Evolutionary conservation across 2,797 vertebrate species (phyloP).

Genomic region (Pangasius djambal): DNA sequence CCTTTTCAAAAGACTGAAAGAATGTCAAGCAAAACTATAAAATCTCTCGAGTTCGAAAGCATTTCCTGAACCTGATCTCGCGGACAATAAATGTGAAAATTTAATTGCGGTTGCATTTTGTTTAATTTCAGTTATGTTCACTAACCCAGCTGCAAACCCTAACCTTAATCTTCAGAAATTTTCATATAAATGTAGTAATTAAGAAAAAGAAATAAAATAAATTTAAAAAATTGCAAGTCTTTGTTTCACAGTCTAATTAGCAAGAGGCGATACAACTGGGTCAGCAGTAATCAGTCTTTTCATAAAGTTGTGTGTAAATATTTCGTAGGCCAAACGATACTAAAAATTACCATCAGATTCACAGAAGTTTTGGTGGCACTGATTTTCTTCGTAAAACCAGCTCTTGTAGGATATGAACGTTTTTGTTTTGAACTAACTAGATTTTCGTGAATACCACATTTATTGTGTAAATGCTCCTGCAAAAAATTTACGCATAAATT

Average conservation of each 20-base stretch:
- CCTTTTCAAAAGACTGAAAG: background rate
- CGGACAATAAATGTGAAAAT: background rate
- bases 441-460: background rate
- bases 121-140: background rate
- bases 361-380: background rate
- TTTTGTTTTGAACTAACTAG: too few relatives aligned
- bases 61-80: background rate
- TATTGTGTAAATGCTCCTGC: too few relatives aligned
- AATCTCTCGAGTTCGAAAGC: background rate
- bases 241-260: background rate
- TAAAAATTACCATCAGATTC: background rate
- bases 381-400: background rate
- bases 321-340: background rate
- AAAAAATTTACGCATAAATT: background rate
- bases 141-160: background rate
- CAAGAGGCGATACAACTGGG: background rate
- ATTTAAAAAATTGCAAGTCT: too few relatives aligned
- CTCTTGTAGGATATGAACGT: background rate
- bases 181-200: background rate
- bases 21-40: background rate
- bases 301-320: background rate
- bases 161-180: background rate
- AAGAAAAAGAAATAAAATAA: background rate
- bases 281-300: background rate
- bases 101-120: background rate